These are phyloP conservation scores for Rotaria socialis DNA, from an alignment of 2,888 invertebrate species.

Conservation along the genomic window DNA sequence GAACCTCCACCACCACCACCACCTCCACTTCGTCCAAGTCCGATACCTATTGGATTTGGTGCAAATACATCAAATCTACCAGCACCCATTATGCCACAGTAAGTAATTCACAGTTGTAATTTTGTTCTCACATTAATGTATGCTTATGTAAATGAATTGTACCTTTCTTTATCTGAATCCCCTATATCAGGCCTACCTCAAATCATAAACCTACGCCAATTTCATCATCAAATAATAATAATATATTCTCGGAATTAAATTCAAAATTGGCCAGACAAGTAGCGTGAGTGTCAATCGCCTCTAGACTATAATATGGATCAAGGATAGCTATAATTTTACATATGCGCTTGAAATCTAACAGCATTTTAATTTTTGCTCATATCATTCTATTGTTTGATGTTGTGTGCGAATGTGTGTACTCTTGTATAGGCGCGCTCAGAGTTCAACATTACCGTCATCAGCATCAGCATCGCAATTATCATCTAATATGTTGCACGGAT, in stretches of 20 bases:
- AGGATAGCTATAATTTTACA: neutral
- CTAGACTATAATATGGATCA: neutral
- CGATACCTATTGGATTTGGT: neutral
- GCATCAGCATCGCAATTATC: neutral
- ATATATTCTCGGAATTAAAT: constrained; percentile 30
- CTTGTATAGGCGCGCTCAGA: neutral
- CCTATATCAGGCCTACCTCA: neutral
- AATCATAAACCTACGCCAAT: neutral
- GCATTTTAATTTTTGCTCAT: neutral
- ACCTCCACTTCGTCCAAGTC: constrained; percentile 40
- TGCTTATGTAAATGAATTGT: neutral
- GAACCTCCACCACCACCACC: constrained; percentile 37
- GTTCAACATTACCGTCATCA: neutral
- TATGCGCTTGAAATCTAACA: neutral
- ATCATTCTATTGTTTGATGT: neutral
- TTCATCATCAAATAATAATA: neutral
- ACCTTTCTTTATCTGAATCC: neutral
- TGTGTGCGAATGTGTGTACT: neutral
- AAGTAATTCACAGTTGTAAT: neutral
- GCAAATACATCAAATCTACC: constrained; percentile 36
- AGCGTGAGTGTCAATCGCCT: neutral
- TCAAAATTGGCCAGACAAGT: constrained; percentile 11
- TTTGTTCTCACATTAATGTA: neutral
- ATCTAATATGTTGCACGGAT: constrained; percentile 15
- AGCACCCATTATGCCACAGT: constrained; percentile 44